Conservation (phyloP, 2,113 vertebrate genomes). For the Silurus glanis region DNA sequence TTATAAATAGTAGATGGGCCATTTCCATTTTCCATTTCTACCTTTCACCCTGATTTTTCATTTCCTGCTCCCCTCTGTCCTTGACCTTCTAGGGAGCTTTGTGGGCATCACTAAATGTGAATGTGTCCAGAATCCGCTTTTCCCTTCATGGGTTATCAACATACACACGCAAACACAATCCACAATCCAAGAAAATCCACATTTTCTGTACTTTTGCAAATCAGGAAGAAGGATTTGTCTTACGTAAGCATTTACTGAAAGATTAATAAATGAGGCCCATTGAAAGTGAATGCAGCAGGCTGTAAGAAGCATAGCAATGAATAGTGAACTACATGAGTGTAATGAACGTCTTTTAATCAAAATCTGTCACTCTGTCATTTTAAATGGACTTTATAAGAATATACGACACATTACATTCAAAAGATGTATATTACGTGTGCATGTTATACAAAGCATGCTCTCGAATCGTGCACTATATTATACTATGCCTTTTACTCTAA, state of each 20-base stretch:
- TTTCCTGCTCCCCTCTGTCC: neutral
- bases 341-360: constrained; percentile 12
- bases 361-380: neutral
- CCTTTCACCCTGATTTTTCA: neutral
- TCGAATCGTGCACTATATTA: neutral
- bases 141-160: neutral
- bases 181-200: neutral
- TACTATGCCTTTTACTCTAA: neutral
- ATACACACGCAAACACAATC: neutral
- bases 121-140: neutral
- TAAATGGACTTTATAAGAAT: neutral
- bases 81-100: neutral
- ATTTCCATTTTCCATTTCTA: neutral
- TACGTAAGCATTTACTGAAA: neutral
- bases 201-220: too few relatives aligned
- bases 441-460: neutral
- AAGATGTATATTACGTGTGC: neutral
- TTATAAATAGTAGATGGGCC: neutral
- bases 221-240: neutral
- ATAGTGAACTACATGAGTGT: neutral
- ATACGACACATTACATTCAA: neutral
- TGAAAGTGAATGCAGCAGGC: neutral
- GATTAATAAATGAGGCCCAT: neutral
- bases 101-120: neutral
- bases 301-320: constrained; percentile 3